These are phyloP conservation scores for Neotoxoptera formosana DNA, from an alignment of 1,140 invertebrate genomes.

Conservation along the genomic window DNA sequence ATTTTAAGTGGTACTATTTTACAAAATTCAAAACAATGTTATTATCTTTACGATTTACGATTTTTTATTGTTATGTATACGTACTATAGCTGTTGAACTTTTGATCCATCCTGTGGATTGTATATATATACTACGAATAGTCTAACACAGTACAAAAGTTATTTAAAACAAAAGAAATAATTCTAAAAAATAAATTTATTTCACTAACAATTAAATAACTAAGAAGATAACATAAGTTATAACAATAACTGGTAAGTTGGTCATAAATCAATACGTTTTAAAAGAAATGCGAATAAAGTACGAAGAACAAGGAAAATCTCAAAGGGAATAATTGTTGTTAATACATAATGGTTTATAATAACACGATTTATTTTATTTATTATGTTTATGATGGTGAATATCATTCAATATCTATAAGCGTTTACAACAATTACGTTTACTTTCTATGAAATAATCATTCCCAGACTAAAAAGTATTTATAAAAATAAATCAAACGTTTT, in stretches of 20 bases:
- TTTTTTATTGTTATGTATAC: background rate
- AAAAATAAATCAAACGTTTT: background rate
- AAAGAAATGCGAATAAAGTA: background rate
- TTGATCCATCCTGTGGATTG: background rate
- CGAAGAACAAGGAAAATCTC: background rate
- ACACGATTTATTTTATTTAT: background rate
- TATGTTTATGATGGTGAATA: background rate
- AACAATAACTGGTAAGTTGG: background rate
- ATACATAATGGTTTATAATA: background rate
- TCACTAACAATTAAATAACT: background rate
- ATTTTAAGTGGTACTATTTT: conserved; percentile 27
- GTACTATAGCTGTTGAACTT: conserved; percentile 12
- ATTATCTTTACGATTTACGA: conserved; percentile 37
- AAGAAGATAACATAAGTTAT: background rate
- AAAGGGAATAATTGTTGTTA: background rate
- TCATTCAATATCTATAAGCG: background rate
- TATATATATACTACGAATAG: background rate
- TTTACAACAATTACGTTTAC: background rate
- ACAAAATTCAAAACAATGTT: conserved; percentile 32
- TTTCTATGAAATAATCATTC: background rate
- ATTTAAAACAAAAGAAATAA: conserved; percentile 24
- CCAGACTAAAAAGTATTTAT: background rate
- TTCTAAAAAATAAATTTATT: background rate
- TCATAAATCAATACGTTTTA: background rate
- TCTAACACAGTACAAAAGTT: background rate